Evolutionary conservation across 1,140 invertebrate genomes (phyloP).

Genomic region (Archivesica marissinica): DNA sequence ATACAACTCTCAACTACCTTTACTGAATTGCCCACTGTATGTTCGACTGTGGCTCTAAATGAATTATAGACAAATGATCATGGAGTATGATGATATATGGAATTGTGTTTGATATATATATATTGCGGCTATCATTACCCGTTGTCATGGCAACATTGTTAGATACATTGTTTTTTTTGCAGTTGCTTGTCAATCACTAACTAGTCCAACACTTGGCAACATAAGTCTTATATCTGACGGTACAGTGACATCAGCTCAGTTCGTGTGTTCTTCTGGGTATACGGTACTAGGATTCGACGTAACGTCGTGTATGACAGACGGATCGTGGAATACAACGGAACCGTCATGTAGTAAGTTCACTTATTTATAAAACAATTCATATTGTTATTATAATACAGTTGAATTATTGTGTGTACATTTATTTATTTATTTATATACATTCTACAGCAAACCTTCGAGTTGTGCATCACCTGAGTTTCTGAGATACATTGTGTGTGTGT

Average conservation of each 20-base stretch:
- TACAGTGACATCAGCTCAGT: constrained; percentile 8
- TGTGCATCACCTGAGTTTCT: too few relatives aligned
- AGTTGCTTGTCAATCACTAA: constrained; percentile 31
- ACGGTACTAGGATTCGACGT: not conserved
- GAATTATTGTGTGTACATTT: not conserved
- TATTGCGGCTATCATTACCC: too few relatives aligned
- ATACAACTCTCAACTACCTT: too few relatives aligned
- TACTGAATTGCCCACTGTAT: too few relatives aligned
- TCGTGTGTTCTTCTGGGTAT: constrained; percentile 31
- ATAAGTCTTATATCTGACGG: constrained; percentile 18
- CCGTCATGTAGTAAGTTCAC: constrained; percentile 43
- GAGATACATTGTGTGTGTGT: too few relatives aligned
- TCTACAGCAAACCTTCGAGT: not conserved
- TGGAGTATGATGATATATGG: too few relatives aligned
- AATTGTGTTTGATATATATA: too few relatives aligned
- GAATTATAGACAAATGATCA: too few relatives aligned
- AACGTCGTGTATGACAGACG: not conserved
- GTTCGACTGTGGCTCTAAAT: too few relatives aligned
- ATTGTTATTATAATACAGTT: not conserved
- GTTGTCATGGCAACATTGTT: too few relatives aligned
- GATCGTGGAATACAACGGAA: constrained; percentile 8
- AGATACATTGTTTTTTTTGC: not conserved
- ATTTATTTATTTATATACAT: not conserved
- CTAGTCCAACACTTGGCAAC: not conserved
- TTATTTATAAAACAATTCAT: not conserved